Percentiles rank a stretch among this genome's conserved stretches.
phyloP scores from a whole-genome alignment of 2,113 vertebrate species.

The Phoxinus phoxinus region DNA sequence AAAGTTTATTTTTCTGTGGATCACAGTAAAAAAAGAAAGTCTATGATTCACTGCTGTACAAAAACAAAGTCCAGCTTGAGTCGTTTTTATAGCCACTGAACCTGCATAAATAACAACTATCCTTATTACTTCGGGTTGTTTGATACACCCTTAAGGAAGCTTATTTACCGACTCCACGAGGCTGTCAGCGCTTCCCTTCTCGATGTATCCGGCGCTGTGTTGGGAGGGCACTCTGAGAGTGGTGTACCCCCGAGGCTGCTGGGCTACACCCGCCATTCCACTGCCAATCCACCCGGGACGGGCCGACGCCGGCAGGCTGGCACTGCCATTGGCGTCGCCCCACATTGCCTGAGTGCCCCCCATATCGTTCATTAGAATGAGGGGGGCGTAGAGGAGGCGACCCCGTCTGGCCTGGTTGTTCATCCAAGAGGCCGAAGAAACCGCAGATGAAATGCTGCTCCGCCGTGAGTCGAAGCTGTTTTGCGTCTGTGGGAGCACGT shows the following conservation, averaged over 20 bases:
- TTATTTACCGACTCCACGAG: conserved; percentile 88
- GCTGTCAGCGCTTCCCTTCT: conserved; percentile 88
- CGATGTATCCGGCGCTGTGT: conserved; percentile 67
- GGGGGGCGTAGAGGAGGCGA: conserved; percentile 86
- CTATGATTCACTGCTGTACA: neutral
- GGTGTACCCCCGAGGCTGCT: conserved; percentile 76
- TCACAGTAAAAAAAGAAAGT: neutral
- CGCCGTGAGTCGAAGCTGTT: conserved; percentile 70
- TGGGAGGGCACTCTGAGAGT: conserved; percentile 81
- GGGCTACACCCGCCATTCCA: conserved; percentile 46
- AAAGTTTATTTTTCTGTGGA: neutral
- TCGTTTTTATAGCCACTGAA: neutral
- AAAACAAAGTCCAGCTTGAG: neutral
- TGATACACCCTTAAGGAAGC: neutral
- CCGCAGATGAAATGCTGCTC: conserved; percentile 56
- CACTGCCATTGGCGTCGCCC: conserved; percentile 53
- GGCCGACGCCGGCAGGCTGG: conserved; percentile 61
- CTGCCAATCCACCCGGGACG: conserved; percentile 63
- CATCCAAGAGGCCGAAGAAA: conserved; percentile 82
- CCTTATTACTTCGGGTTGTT: neutral
- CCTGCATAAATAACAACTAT: neutral
- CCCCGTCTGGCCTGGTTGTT: conserved; percentile 78
- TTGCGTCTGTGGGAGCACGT: conserved; percentile 54
- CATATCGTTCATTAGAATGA: conserved; percentile 84
- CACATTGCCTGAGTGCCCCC: conserved; percentile 61